These are phyloP conservation scores for Endomychus coccineus DNA, from an alignment of 2,888 invertebrate genomes.

Conservation along the genomic window DNA sequence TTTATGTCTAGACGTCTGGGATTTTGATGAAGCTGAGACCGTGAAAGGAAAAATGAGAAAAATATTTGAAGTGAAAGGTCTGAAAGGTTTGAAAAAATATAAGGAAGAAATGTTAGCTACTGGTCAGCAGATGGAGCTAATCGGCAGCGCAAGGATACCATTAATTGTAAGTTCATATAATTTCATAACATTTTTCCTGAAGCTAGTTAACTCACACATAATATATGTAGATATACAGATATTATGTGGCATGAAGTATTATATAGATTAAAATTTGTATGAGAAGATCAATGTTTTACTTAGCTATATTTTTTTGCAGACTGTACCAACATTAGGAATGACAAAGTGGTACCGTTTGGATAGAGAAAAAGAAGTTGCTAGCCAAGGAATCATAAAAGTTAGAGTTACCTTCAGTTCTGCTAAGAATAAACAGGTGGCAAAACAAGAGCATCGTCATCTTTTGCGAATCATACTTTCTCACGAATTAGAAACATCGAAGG, in stretches of 20 bases:
- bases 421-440: conserved; percentile 76
- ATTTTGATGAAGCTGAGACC: conserved; percentile 85
- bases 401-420: conserved; percentile 77
- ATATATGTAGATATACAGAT: too few species aligned
- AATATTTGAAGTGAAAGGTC: conserved; percentile 77
- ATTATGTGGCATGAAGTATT: too few species aligned
- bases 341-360: conserved; percentile 89
- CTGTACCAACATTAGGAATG: conserved; percentile 87
- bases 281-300: too few species aligned
- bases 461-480: conserved; percentile 69
- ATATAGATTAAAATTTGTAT: too few species aligned
- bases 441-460: conserved; percentile 76
- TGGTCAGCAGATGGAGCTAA: conserved; percentile 88
- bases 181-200: conserved; percentile 1
- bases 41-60: conserved; percentile 82
- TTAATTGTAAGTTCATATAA: conserved; percentile 58
- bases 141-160: conserved; percentile 80
- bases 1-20: conserved; percentile 79
- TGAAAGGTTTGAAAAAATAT: conserved; percentile 72
- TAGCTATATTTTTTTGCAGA: conserved; percentile 46
- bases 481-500: conserved; percentile 71
- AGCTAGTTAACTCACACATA: too few species aligned
- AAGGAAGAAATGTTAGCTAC: conserved; percentile 89
- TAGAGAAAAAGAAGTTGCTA: conserved; percentile 71
- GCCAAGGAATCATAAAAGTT: conserved; percentile 83